Evolutionary conservation across 1,140 invertebrate species (phyloP).

Genomic region (Pissodes strobi): DNA sequence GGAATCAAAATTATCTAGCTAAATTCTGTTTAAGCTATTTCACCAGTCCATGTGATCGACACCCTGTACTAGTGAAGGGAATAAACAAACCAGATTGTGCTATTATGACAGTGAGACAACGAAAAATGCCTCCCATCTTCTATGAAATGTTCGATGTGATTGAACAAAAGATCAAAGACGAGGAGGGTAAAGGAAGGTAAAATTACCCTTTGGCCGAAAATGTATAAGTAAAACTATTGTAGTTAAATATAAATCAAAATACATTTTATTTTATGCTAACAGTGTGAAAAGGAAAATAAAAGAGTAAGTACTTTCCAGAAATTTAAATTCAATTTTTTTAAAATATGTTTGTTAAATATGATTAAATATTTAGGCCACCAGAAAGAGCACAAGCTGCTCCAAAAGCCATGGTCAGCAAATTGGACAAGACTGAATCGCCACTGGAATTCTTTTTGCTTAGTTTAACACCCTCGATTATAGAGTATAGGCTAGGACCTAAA

Average conservation of each 20-base stretch:
- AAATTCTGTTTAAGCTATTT: constrained; percentile 61
- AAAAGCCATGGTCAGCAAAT: constrained; percentile 32
- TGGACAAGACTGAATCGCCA: constrained; percentile 43
- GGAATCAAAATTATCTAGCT: too few species aligned
- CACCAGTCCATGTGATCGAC: constrained; percentile 64
- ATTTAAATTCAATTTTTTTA: too few species aligned
- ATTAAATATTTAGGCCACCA: constrained; percentile 47
- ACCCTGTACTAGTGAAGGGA: constrained; percentile 24
- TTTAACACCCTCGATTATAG: constrained; percentile 56
- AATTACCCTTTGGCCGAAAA: constrained; percentile 2
- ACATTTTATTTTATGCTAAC: not conserved
- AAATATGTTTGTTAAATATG: too few species aligned
- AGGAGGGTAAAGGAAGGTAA: constrained; percentile 59
- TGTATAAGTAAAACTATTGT: too few species aligned
- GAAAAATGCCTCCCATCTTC: constrained; percentile 64
- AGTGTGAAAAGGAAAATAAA: not conserved
- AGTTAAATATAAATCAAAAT: not conserved
- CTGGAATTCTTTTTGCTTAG: constrained; percentile 61
- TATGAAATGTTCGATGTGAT: constrained; percentile 61
- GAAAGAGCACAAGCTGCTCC: constrained; percentile 39
- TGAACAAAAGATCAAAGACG: constrained; percentile 61
- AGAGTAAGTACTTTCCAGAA: constrained; percentile 1
- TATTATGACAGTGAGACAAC: constrained; percentile 61
- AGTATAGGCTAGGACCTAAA: constrained; percentile 56
- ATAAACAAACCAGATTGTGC: constrained; percentile 64